These are phyloP conservation scores for Mythimna ferrago DNA, from an alignment of 2,888 invertebrate species.

Conservation along the genomic window DNA sequence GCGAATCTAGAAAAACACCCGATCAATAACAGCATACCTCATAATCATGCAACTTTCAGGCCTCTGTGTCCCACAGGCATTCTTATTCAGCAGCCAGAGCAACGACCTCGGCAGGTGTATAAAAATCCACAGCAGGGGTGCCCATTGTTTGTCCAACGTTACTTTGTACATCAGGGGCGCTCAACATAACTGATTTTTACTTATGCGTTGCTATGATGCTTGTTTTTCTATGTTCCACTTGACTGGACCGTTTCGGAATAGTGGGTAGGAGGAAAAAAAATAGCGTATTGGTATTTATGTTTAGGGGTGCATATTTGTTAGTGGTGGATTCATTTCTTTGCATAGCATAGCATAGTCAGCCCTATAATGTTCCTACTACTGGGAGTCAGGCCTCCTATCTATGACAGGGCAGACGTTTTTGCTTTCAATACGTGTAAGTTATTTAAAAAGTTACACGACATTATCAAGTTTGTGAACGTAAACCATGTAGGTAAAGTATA, in stretches of 20 bases:
- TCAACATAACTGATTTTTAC: slow-evolving; percentile 51
- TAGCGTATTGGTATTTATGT: slow-evolving; percentile 11
- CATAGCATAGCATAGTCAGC: no score
- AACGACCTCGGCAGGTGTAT: slow-evolving; percentile 67
- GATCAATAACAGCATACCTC: background rate
- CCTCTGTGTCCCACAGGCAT: slow-evolving; percentile 58
- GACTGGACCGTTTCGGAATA: slow-evolving; percentile 21
- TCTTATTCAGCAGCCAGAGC: slow-evolving; percentile 56
- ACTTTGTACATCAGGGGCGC: slow-evolving; percentile 52
- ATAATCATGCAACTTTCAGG: background rate
- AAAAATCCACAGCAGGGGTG: slow-evolving; percentile 59
- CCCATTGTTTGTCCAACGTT: slow-evolving; percentile 64
- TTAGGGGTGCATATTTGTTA: background rate
- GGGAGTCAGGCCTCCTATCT: no score
- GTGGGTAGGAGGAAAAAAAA: slow-evolving; percentile 28
- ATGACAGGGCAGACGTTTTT: no score
- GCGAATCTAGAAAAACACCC: background rate
- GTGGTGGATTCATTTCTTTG: background rate
- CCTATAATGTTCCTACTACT: no score
- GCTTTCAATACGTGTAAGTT: no score
- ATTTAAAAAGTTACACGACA: no score
- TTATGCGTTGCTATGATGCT: slow-evolving; percentile 23
- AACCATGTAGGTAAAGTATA: no score
- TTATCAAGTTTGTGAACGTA: no score
- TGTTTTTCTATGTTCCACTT: slow-evolving; percentile 33